Percentiles rank a stretch among this genome's conserved stretches.
Evolutionary conservation across 2,888 invertebrate genomes (phyloP).

Genomic region (Nipponacmea schrenckii): DNA sequence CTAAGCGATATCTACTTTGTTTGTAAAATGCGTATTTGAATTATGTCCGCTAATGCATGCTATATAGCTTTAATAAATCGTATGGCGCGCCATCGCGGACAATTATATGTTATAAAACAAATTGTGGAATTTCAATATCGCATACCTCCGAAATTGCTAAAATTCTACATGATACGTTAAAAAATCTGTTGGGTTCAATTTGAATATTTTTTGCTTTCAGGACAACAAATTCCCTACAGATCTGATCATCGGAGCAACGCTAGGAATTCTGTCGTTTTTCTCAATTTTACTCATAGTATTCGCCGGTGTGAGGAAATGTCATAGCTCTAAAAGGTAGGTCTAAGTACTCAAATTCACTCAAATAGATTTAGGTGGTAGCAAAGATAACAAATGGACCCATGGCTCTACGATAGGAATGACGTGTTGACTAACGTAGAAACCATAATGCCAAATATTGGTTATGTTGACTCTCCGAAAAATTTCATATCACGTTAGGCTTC

Average conservation of each 20-base stretch:
- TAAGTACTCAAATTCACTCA: background rate
- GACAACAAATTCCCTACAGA: slow-evolving; percentile 27
- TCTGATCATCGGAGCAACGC: slow-evolving; percentile 29
- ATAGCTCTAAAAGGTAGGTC: slow-evolving; percentile 20
- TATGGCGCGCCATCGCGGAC: no score
- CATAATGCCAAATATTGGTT: background rate
- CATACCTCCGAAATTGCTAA: no score
- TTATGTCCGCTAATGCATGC: no score
- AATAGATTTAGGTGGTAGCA: background rate
- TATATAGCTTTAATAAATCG: no score
- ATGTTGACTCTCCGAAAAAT: no score
- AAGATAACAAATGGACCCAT: background rate
- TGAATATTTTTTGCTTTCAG: background rate
- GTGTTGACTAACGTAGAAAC: background rate
- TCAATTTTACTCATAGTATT: slow-evolving; percentile 25
- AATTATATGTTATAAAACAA: no score
- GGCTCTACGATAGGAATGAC: background rate
- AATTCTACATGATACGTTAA: no score
- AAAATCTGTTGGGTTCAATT: no score
- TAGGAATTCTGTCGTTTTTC: slow-evolving; percentile 29
- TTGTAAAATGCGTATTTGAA: no score
- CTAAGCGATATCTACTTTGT: no score
- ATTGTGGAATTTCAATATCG: no score
- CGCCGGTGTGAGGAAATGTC: slow-evolving; percentile 30
- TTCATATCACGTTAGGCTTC: no score